Base-by-base conservation (phyloP, 2,797 vertebrate species). In the Xiphophorus birchmanni region DNA sequence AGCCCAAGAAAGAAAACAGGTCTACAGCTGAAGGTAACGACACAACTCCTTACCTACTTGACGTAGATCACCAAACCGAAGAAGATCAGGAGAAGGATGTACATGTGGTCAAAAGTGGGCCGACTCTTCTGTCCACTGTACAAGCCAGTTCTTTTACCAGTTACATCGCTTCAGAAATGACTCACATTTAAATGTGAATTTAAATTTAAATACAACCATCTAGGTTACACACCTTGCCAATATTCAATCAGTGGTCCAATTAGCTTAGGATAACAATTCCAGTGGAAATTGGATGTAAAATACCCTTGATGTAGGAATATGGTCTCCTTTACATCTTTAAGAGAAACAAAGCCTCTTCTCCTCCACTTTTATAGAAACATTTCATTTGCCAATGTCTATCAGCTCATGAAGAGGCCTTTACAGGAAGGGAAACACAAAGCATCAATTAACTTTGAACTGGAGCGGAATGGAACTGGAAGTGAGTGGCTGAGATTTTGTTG, bases 221-320 rank as follows among this genome's bases (percentile, higher is more conserved):
- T 13, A 44, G 32, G 18, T 42, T 23, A n/a, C 35, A 44, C 67
- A 42, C 67, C 23, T 71, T 71, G 67, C 40, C 67, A 71, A 71
- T 71, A 44, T 42, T 71, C 67, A 71, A 71, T 72, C 69, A 72
- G 69, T 29, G 69, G 69, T 45, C 12, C 44, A 45, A 72, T n/a
- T 45, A 44, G n/a, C 65, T 26, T 5, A 10, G 35, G 65, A 40
- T 23, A 67, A 67, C 0, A 18, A 40, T 29, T 72, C 15, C 26
- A 72, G 1, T 45, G 44, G 44, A 45, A 45, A 45, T 44, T 71
- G 67, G 40, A 45, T 45, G 40, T 45, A 45, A 72, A 72, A 15
- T 45, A 72, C 12, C 12, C 42, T 45, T n/a, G 42, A 44, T 44
- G 67, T 42, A 71, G 11, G 67, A 42, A 12, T 8, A 71, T 44